Evolutionary conservation across 1,140 invertebrate genomes (phyloP), one percentile per base, ranked within the genome.

Genomic region (Trichomalopsis sarcophagae): DNA sequence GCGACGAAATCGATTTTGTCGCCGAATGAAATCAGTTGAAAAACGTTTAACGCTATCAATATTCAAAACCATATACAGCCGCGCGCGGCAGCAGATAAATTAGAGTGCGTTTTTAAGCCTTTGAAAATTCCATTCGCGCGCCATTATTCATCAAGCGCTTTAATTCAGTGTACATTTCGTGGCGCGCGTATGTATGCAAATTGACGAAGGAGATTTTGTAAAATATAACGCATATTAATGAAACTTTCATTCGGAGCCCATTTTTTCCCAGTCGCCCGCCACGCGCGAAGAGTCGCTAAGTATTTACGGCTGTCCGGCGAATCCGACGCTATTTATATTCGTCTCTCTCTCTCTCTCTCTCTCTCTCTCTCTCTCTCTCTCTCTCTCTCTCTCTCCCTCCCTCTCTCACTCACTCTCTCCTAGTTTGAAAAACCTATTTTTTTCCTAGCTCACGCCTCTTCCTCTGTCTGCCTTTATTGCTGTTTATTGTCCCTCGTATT

Each of bases 401-500:
- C n/a, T n/a, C n/a, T n/a, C n/a, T n/a, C n/a, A n/a, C n/a, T n/a
- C n/a, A n/a, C n/a, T 84, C 50, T 17, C 17, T 75, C 23, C 47
- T 84, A 55, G 47, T 78, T 84, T 78, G 2, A 78, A 78, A 84
- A 78, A 27, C 27, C 40, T 78, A 78, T 78, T 84, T 78, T 84
- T 84, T 84, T 75, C 71, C 14, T 74, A 13, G 33, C 30, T 79
- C 36, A 36, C 50, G 17, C 68, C 36, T 23, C 33, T 33, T 81
- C 73, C 50, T 81, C 50, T 76, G 55, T 68, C 84, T 17, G 23
- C 36, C 33, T 85, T 81, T 85, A 85, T 79, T 85, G 50, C 84
- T 85, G 84, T 85, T 85, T 85, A 85, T 85, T 85, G 55, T 81
- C 33, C n/a, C 71, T 69, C 73, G 84, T 81, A 81, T 85, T 74